Conservation (phyloP, 2,113 vertebrate species). For the Paedocypris sp. region DNA sequence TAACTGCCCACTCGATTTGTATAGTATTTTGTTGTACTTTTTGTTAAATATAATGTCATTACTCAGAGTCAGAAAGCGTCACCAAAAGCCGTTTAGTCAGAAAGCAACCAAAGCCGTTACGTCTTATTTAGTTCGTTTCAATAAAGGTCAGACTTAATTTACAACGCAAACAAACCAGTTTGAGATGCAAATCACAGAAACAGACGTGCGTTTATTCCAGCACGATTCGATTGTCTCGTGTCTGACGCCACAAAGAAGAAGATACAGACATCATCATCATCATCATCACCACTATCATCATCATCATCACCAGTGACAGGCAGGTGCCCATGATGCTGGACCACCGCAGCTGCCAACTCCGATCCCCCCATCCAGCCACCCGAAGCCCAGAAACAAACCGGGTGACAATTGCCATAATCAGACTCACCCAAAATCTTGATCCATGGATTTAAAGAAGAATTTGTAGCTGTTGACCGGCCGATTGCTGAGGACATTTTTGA, state of each 20-base stretch:
- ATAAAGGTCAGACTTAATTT: constrained; percentile 1
- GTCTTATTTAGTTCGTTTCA: neutral
- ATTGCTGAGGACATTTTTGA: constrained; percentile 93
- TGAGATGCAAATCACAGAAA: neutral
- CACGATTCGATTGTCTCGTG: neutral
- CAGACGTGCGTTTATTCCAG: neutral
- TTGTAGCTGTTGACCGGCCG: constrained; percentile 88
- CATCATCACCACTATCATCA: too few relatives aligned
- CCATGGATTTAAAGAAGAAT: constrained; percentile 99
- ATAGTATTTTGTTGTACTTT: too few relatives aligned
- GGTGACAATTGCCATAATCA: neutral
- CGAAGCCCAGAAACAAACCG: neutral
- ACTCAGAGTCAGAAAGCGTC: too few relatives aligned
- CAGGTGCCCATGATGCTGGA: constrained; percentile 3
- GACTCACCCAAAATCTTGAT: constrained; percentile 94
- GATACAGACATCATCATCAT: constrained; percentile 6
- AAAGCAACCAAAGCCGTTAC: too few relatives aligned
- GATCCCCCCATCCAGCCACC: neutral
- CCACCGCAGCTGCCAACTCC: constrained; percentile 14
- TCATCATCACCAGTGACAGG: neutral
- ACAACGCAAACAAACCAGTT: neutral
- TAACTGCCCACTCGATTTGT: too few relatives aligned
- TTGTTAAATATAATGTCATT: too few relatives aligned
- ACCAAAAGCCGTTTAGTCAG: too few relatives aligned
- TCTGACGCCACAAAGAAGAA: constrained; percentile 12